These are phyloP conservation scores for Polypedilum pembai DNA, from an alignment of 1,140 invertebrate genomes.

Conservation along the genomic window DNA sequence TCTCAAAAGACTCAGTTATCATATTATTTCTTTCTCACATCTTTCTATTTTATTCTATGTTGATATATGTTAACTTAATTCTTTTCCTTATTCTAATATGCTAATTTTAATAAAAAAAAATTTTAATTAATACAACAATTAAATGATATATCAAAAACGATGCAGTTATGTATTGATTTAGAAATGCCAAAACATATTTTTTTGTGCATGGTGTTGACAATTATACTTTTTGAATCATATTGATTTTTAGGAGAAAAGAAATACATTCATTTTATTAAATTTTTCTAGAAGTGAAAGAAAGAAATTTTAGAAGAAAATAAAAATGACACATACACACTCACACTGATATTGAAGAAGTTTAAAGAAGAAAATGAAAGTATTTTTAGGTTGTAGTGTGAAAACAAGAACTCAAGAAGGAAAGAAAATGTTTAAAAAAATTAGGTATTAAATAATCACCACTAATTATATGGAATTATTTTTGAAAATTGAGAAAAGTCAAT, in stretches of 20 bases:
- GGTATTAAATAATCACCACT: neutral
- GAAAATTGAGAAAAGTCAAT: conserved; percentile 4
- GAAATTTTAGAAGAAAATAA: neutral
- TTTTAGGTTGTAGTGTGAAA: neutral
- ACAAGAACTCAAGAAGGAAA: neutral
- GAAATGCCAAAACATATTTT: neutral
- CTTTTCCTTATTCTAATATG: neutral
- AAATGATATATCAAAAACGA: neutral
- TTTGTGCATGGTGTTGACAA: neutral
- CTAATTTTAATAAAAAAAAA: neutral
- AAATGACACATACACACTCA: neutral
- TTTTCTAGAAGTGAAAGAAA: neutral
- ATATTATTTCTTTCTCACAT: no score
- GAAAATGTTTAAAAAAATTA: neutral
- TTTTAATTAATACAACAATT: neutral
- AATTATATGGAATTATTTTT: neutral
- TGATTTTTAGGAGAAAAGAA: neutral
- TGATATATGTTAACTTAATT: neutral
- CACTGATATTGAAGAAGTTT: neutral
- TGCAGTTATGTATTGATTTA: conserved; percentile 3
- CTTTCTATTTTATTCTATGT: neutral
- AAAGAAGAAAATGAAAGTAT: neutral
- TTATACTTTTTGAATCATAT: conserved; percentile 10
- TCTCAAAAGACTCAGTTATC: conserved; percentile 8
- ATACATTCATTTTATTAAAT: neutral